phyloP scores from a whole-genome alignment of 1,140 invertebrate genomes.

The Ruditapes philippinarum region DNA sequence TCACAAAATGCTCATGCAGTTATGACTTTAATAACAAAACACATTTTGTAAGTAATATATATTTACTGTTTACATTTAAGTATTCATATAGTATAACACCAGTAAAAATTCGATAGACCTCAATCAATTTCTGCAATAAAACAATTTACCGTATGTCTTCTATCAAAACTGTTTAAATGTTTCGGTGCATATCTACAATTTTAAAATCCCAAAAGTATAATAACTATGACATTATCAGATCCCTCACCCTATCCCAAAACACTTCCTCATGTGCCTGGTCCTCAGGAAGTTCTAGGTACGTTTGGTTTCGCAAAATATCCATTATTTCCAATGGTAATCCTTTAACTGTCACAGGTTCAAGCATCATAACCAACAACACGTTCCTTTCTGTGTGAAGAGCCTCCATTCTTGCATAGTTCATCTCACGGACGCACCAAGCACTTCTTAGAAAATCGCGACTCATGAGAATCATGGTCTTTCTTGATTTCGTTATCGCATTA shows the following conservation, averaged over 20 bases:
- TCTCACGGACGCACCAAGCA: conserved; percentile 90
- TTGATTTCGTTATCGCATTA: conserved; percentile 88
- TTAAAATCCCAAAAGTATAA: no score
- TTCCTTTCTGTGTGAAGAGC: conserved; percentile 18
- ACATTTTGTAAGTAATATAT: no score
- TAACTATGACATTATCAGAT: background rate
- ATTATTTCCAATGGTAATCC: conserved; percentile 18
- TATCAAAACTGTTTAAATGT: no score
- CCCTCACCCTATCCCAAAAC: conserved; percentile 30
- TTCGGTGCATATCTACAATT: no score
- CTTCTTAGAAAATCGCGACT: conserved; percentile 89
- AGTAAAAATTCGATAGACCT: no score
- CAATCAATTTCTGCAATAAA: no score
- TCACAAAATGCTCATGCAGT: no score
- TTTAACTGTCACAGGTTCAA: background rate
- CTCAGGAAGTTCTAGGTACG: conserved; percentile 18
- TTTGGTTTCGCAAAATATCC: background rate
- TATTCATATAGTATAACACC: no score
- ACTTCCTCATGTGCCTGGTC: background rate
- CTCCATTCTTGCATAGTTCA: conserved; percentile 88
- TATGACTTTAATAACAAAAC: no score
- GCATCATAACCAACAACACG: background rate
- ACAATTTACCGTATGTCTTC: no score
- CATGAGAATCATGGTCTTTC: conserved; percentile 89
- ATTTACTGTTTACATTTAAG: no score